Evolutionary conservation across 2,113 vertebrate genomes (phyloP), one percentile per base, ranked within the genome.

Genomic region (Caranx ignobilis): DNA sequence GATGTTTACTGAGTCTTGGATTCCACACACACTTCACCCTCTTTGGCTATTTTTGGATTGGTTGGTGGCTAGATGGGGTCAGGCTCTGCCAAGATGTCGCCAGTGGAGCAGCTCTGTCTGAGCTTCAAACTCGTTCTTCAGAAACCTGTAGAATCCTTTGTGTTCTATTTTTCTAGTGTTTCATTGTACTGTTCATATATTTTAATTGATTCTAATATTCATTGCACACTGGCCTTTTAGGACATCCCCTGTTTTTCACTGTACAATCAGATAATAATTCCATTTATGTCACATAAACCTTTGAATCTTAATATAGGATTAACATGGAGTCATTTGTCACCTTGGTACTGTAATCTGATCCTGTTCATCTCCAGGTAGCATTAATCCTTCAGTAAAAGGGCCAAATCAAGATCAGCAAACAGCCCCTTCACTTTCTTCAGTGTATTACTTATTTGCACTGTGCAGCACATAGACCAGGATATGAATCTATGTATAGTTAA

Each of bases 401-500:
- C 47, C 26, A 31, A 13, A 32, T 12, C 32, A 15, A 57, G 11
- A 45, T 48, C n/a, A 60, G 55, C 7, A 56, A 55, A 54, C 34
- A 11, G 8, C 35, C 34, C 13, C 15, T 19, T 2, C 16, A 2
- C 21, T 11, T 15, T 64, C 32, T 55, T 45, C 61, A 56, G 8
- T 41, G 2, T 62, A 54, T 43, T 68, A 68, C 11, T 50, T 1
- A 31, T 63, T 61, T 75, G 62, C 69, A 34, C 13, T 43, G 19
- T n/a, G 57, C 18, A 54, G 60, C 41, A n/a, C 21, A 18, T 11
- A 68, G 3, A 26, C 6, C 18, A 7, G 15, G 16, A 60, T 31
- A 11, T 11, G 52, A 66, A 60, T 75, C 56, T 31, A n/a, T 62
- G 35, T 39, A 19, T 31, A 8, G 47, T 71, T 76, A 69, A 88